These are phyloP conservation scores for Drosophila guanche DNA, from an alignment of 1,140 invertebrate species.

Conservation along the genomic window DNA sequence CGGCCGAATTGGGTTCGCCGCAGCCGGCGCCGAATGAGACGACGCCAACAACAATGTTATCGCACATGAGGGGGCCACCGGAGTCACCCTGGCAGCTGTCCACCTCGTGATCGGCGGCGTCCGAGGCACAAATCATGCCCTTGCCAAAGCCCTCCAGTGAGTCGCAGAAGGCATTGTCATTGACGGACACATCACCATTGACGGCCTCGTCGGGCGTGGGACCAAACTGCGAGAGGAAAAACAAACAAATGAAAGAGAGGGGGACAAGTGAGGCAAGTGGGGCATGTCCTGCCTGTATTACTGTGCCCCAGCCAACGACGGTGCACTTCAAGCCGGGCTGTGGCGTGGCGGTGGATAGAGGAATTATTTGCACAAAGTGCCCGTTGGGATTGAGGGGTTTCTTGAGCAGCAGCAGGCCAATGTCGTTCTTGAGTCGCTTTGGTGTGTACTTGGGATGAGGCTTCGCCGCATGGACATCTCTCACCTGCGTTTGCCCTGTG, in stretches of 20 bases:
- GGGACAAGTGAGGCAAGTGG: no score
- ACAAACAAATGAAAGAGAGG: neutral
- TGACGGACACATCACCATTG: slow-evolving; percentile 35
- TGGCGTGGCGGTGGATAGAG: neutral
- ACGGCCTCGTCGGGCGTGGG: slow-evolving; percentile 41
- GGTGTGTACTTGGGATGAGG: slow-evolving; percentile 40
- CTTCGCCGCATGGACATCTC: slow-evolving; percentile 6
- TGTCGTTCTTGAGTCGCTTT: slow-evolving; percentile 15
- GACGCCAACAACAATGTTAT: slow-evolving; percentile 84
- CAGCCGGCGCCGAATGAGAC: slow-evolving; percentile 89
- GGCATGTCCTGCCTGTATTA: slow-evolving; percentile 47
- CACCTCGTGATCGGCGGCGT: slow-evolving; percentile 34
- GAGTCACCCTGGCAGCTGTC: slow-evolving; percentile 75
- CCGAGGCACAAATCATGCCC: slow-evolving; percentile 65
- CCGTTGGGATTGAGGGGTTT: neutral
- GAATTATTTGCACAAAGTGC: neutral
- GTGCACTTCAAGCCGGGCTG: slow-evolving; percentile 20
- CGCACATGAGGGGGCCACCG: slow-evolving; percentile 65
- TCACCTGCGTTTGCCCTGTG: slow-evolving; percentile 15
- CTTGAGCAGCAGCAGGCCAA: slow-evolving; percentile 43
- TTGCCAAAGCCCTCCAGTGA: neutral
- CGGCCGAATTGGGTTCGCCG: slow-evolving; percentile 87
- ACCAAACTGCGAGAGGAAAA: slow-evolving; percentile 16
- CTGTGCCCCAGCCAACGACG: slow-evolving; percentile 66
- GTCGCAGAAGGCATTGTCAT: neutral